Conservation (phyloP, 2,797 vertebrate species). For the Tangara arthus region DNA sequence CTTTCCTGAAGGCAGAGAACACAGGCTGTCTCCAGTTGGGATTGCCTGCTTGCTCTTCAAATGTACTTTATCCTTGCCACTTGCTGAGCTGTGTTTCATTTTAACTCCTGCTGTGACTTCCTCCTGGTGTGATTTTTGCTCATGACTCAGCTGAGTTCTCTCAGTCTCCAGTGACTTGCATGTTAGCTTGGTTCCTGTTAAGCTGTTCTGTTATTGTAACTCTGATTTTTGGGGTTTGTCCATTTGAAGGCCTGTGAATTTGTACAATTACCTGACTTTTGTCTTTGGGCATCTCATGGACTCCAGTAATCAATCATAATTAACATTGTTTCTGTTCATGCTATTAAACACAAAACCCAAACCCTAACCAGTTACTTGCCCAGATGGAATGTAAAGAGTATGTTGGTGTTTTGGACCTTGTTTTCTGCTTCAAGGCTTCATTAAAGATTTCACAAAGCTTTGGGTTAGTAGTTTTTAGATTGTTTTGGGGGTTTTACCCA, state of each 20-base stretch:
- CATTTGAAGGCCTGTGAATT: background rate
- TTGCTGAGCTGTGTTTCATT: background rate
- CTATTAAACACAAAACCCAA: background rate
- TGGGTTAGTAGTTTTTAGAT: background rate
- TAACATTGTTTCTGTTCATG: background rate
- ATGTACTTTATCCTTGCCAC: background rate
- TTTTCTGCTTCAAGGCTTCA: background rate
- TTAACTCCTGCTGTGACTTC: constrained; percentile 13
- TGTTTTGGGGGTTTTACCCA: background rate
- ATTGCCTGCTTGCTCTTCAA: background rate
- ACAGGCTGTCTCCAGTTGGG: background rate
- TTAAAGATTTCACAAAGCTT: background rate
- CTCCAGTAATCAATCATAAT: background rate
- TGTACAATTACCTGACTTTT: background rate
- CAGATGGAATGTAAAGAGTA: background rate
- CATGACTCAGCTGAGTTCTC: background rate
- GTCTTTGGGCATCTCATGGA: background rate
- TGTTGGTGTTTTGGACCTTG: background rate
- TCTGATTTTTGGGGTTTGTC: background rate
- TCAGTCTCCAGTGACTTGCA: background rate
- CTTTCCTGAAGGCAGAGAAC: background rate
- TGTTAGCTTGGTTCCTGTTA: background rate
- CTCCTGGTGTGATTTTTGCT: background rate
- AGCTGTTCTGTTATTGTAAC: background rate
- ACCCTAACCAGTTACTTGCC: background rate